phyloP scores from a whole-genome alignment of 2,888 invertebrate species.

The Nephrotoma appendiculata region DNA sequence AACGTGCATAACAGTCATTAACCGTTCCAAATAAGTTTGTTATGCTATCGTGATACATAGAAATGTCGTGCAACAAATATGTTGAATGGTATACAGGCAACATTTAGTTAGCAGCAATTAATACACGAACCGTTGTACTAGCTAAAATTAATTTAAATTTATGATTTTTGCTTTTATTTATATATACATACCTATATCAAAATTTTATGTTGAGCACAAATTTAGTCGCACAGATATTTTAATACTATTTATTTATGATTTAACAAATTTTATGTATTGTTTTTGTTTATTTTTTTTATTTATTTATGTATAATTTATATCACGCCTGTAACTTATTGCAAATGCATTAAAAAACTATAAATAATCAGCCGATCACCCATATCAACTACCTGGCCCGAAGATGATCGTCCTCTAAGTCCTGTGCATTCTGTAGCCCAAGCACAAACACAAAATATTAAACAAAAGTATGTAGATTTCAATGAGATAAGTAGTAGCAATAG shows the following conservation, averaged over 20 bases:
- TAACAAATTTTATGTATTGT: not conserved
- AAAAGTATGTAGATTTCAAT: constrained; percentile 11
- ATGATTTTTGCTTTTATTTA: not conserved
- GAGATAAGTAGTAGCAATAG: constrained; percentile 13
- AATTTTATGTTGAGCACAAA: not conserved
- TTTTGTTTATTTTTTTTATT: not conserved
- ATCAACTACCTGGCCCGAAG: constrained; percentile 32
- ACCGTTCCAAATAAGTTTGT: too few relatives aligned
- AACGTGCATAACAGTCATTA: too few relatives aligned
- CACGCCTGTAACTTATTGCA: not conserved
- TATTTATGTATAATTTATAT: not conserved
- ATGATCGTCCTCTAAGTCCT: constrained; percentile 28
- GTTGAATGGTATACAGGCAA: too few relatives aligned
- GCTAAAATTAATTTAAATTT: not conserved
- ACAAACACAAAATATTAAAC: constrained; percentile 10
- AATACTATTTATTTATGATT: not conserved
- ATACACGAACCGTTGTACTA: too few relatives aligned
- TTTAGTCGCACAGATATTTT: not conserved
- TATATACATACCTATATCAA: too few relatives aligned
- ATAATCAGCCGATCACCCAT: constrained; percentile 27
- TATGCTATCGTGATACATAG: too few relatives aligned
- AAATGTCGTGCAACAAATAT: too few relatives aligned
- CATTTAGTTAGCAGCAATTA: too few relatives aligned
- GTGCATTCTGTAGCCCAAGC: constrained; percentile 19
- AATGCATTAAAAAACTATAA: not conserved